Evolutionary conservation across 2,888 invertebrate genomes (phyloP), one percentile per base, ranked within the genome.

Genomic region (Colletes collaris): DNA sequence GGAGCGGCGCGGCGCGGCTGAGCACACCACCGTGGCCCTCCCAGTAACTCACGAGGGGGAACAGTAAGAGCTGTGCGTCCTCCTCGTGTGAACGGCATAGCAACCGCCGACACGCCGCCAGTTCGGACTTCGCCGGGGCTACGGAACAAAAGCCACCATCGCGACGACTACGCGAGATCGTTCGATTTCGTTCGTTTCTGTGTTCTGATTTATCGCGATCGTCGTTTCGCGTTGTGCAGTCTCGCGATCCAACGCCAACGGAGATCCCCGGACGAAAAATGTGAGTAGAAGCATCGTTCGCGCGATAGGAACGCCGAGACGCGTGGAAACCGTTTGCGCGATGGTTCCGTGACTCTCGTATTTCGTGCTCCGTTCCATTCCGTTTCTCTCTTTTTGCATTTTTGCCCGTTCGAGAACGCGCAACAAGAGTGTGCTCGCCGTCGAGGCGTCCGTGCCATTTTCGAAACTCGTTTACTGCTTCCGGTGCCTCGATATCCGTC

Each of bases 41-140:
- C 83, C 85, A 84, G 89, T 88, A 89, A 89, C 87, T 87, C 87
- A 89, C 88, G 59, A 85, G 72, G 77, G 80, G 76, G 80, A 76
- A 73, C 81, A 76, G 81, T 81, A 72, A 76, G 71, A 77, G 77
- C 56, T 53, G 66, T 63, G 78, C 82, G 71, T 86, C 84, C 84
- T 86, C 76, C 46, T 78, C 72, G 81, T 76, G 84, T 53, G 82
- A 79, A 79, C 87, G 83, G 86, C 86, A 86, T 86, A 86, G 86
- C 86, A 86, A 86, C 86, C 83, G 83, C 58, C 78, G 76, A 66
- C 70, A 59, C 59, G 73, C 64, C 40, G 68, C 59, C 72, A 50
- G 60, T 76, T 76, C 75, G 64, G 27, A 44, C 50, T 66, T 70
- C 62, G 66, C 81, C 71, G 68, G 66, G 53, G 79, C 83, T 66